These are phyloP conservation scores for Tachysurus vachellii DNA, from an alignment of 2,113 vertebrate genomes.

Conservation along the genomic window DNA sequence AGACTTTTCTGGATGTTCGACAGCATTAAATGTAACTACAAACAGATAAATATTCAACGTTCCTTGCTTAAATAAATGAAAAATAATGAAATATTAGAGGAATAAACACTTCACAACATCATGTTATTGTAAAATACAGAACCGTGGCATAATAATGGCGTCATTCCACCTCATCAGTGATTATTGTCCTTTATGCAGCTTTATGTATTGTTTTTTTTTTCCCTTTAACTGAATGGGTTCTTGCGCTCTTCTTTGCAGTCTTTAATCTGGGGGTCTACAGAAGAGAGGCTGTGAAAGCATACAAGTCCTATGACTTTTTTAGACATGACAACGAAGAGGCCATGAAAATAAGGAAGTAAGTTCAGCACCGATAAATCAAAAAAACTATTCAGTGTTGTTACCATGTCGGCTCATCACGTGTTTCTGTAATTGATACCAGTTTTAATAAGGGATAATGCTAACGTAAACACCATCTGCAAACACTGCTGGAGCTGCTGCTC, in stretches of 20 bases:
- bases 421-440: background rate
- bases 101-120: background rate
- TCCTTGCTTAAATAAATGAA: background rate
- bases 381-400: background rate
- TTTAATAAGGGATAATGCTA: background rate
- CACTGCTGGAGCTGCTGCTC: background rate
- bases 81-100: background rate
- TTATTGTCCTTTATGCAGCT: background rate
- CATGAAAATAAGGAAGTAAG: slow-evolving; percentile 95
- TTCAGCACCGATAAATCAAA: background rate
- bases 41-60: background rate
- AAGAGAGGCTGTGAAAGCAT: slow-evolving; percentile 88
- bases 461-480: slow-evolving; percentile 4
- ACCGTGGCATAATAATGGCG: background rate
- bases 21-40: background rate
- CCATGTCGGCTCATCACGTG: background rate
- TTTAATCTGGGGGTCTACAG: slow-evolving; percentile 97
- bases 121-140: background rate
- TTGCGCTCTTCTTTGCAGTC: slow-evolving; percentile 73
- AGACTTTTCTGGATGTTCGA: background rate
- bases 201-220: background rate
- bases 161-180: no score
- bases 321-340: slow-evolving; percentile 95
- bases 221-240: background rate
- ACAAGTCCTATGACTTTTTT: slow-evolving; percentile 97